Conservation (phyloP, 1,140 invertebrate species). For the Atta texana region DNA sequence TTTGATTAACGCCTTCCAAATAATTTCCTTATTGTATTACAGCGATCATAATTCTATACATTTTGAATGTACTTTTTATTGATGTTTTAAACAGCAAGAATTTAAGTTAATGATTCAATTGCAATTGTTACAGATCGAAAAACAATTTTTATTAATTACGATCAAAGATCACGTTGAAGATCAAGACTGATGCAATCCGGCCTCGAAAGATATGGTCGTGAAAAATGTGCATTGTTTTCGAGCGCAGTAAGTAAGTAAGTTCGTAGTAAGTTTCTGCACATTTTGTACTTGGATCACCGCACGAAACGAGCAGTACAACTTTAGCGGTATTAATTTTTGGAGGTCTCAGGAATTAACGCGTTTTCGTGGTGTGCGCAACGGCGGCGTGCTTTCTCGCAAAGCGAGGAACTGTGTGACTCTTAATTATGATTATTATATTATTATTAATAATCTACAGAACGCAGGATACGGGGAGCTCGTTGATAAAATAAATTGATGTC, state of each 20-base stretch:
- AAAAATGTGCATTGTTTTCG: slow-evolving; percentile 34
- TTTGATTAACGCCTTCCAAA: background rate
- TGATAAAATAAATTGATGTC: background rate
- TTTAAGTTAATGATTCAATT: slow-evolving; percentile 2
- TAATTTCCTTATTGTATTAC: background rate
- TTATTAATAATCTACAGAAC: background rate
- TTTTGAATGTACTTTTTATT: background rate
- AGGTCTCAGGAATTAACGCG: background rate
- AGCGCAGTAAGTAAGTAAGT: too few relatives aligned
- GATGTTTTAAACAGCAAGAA: background rate
- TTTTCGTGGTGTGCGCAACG: background rate
- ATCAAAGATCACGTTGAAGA: background rate
- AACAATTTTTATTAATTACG: background rate
- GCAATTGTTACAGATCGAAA: background rate
- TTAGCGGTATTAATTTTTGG: slow-evolving; percentile 13
- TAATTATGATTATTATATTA: slow-evolving; percentile 30
- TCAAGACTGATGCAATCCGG: background rate
- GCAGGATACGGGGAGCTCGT: background rate
- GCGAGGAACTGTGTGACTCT: background rate
- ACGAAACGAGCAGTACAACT: slow-evolving; percentile 27
- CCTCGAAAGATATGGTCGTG: slow-evolving; percentile 62
- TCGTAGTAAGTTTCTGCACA: slow-evolving; percentile 29
- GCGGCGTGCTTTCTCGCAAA: slow-evolving; percentile 15
- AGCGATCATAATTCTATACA: background rate
- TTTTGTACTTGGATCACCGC: slow-evolving; percentile 70